Evolutionary conservation across 92 coral and sea anemone genomes (phyloP).

Genomic region (Heliopora coerulea): DNA sequence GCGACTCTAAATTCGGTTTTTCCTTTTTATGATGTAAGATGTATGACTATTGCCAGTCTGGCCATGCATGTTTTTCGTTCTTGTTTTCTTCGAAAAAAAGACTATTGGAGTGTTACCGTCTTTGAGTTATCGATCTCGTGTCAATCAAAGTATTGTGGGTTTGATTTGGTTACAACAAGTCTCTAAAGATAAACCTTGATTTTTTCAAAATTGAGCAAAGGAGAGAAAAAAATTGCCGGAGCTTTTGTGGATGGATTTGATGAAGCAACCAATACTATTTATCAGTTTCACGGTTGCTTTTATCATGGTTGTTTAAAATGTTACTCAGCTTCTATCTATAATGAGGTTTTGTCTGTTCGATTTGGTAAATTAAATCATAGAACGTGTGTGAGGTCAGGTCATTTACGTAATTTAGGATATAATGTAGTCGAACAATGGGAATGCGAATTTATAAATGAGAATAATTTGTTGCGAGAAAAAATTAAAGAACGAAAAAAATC

Average conservation of each 20-base stretch:
- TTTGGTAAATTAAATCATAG: not conserved
- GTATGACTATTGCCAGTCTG: slow-evolving; percentile 25
- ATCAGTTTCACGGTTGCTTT: slow-evolving; percentile 2
- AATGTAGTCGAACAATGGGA: slow-evolving; percentile 32
- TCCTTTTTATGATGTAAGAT: slow-evolving; percentile 17
- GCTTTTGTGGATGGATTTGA: not conserved
- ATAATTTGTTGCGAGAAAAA: not conserved
- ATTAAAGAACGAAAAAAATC: slow-evolving; percentile 8
- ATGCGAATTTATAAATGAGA: slow-evolving; percentile 20
- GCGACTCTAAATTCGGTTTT: not conserved
- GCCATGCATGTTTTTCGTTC: slow-evolving; percentile 9
- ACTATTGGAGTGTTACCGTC: slow-evolving; percentile 16
- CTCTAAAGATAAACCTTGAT: not conserved
- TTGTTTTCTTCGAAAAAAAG: slow-evolving; percentile 10
- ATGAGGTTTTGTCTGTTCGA: not conserved
- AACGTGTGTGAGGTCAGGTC: not conserved
- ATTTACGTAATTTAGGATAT: slow-evolving; percentile 1
- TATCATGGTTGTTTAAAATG: not conserved
- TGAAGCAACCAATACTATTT: not conserved
- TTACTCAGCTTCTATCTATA: too few species aligned
- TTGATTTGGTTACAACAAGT: slow-evolving; percentile 15
- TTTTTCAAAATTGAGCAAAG: not conserved
- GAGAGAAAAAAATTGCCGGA: not conserved
- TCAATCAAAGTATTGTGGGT: slow-evolving; percentile 19
- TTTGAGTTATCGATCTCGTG: slow-evolving; percentile 18